Evolutionary conservation across 1,140 invertebrate species (phyloP).

Genomic region (Magallana gigas): DNA sequence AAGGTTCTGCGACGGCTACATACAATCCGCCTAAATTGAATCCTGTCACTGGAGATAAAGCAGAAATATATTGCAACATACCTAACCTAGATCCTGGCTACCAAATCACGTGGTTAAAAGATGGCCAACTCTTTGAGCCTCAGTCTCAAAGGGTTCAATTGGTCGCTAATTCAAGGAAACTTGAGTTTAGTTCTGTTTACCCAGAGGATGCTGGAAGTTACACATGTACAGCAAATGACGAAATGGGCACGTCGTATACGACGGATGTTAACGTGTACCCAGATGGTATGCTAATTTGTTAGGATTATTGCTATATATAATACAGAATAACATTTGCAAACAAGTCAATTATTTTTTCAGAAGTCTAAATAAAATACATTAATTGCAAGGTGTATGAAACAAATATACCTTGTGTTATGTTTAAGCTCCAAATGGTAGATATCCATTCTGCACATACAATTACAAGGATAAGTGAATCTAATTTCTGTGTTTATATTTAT

Average conservation of each 20-base stretch:
- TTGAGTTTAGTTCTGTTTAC: background rate
- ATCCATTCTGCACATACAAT: too few relatives aligned
- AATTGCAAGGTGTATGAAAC: too few relatives aligned
- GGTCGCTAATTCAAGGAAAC: background rate
- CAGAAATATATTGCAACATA: background rate
- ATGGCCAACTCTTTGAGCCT: background rate
- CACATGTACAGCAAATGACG: background rate
- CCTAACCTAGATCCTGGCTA: background rate
- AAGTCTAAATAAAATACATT: too few relatives aligned
- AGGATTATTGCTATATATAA: too few relatives aligned
- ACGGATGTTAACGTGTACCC: background rate
- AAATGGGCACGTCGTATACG: background rate
- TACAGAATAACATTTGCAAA: too few relatives aligned
- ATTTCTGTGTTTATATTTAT: too few relatives aligned
- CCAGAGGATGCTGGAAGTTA: background rate
- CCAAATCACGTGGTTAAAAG: background rate
- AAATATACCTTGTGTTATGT: too few relatives aligned
- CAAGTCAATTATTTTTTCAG: too few relatives aligned
- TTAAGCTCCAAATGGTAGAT: too few relatives aligned
- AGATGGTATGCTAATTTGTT: background rate
- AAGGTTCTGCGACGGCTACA: background rate
- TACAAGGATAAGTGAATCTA: too few relatives aligned
- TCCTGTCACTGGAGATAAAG: background rate
- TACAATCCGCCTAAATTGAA: background rate
- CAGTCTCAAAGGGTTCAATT: background rate